Percentiles rank a stretch among this genome's conserved stretches.
phyloP scores from a whole-genome alignment of 2,797 vertebrate genomes.

The Microchirus variegatus region DNA sequence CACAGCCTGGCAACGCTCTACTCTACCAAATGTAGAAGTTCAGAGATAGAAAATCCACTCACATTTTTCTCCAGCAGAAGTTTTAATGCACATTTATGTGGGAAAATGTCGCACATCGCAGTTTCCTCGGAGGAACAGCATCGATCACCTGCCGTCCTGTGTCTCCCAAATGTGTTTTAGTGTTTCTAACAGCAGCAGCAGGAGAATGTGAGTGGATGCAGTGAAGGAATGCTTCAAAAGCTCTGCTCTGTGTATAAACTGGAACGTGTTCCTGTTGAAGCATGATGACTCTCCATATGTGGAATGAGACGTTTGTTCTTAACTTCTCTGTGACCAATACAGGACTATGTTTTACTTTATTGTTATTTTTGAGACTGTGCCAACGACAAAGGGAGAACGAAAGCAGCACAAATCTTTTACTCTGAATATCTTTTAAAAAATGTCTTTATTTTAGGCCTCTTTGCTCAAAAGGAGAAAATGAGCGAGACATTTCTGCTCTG shows the following conservation, averaged over 20 bases:
- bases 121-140: constrained; percentile 9
- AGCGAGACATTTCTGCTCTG: constrained; percentile 55
- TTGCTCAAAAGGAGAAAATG: constrained; percentile 52
- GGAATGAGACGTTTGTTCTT: constrained; percentile 25
- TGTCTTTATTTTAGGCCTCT: constrained; percentile 43
- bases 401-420: constrained; percentile 56
- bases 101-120: constrained; percentile 26
- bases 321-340: constrained; percentile 56
- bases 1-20: constrained; percentile 12
- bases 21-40: constrained; percentile 21
- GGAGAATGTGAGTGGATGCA: constrained; percentile 40
- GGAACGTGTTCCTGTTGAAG: constrained; percentile 41
- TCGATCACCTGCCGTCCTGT: constrained; percentile 39
- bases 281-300: constrained; percentile 35
- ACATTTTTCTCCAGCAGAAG: background rate
- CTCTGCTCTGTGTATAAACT: constrained; percentile 28
- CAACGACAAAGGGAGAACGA: constrained; percentile 38
- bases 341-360: constrained; percentile 10
- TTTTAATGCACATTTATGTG: constrained; percentile 22
- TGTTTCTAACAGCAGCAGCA: constrained; percentile 59
- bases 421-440: constrained; percentile 45
- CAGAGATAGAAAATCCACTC: background rate
- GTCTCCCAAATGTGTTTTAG: constrained; percentile 80
- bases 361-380: constrained; percentile 57
- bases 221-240: constrained; percentile 41